Percentiles rank a stretch among this genome's conserved stretches.
Evolutionary conservation across 2,888 invertebrate genomes (phyloP).

Genomic region (Mythimna loreyi): DNA sequence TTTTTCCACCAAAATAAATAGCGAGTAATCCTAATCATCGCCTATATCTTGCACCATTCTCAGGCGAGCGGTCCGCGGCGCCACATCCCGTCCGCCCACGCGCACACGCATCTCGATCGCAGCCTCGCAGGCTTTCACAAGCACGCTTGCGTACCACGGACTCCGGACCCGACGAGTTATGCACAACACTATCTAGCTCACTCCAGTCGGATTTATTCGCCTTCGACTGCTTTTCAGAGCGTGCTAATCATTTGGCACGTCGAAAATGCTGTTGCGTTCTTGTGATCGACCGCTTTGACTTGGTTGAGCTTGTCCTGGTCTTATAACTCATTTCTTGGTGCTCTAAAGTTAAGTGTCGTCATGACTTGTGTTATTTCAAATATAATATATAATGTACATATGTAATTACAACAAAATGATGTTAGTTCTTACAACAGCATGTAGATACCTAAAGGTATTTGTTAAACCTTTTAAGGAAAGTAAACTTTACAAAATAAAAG

Average conservation of each 20-base stretch:
- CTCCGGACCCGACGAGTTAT: conserved; percentile 60
- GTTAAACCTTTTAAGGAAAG: background rate
- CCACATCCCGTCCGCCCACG: conserved; percentile 87
- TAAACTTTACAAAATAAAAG: conserved; percentile 1
- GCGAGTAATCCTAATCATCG: conserved; percentile 16
- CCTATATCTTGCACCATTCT: conserved; percentile 52
- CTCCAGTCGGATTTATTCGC: conserved; percentile 63
- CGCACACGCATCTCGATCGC: conserved; percentile 82
- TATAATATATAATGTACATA: too few species aligned
- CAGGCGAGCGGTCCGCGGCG: conserved; percentile 65
- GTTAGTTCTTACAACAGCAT: background rate
- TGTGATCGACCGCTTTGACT: conserved; percentile 8
- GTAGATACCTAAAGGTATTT: background rate
- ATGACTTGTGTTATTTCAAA: background rate
- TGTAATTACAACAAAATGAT: too few species aligned
- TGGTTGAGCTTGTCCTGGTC: conserved; percentile 5
- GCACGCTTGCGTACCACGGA: conserved; percentile 74
- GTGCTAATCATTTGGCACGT: conserved; percentile 53
- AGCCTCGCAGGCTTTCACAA: conserved; percentile 87
- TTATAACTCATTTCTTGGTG: conserved; percentile 2
- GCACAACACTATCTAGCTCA: conserved; percentile 60
- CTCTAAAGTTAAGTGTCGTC: background rate
- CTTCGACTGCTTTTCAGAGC: conserved; percentile 54
- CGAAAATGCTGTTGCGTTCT: conserved; percentile 38
- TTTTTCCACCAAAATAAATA: conserved; percentile 4